A percentile compares a stretch with the other conserved stretches of the same genome.
These are phyloP conservation scores for Metallyticus violacea DNA, from an alignment of 2,888 invertebrate species.

Conservation along the genomic window DNA sequence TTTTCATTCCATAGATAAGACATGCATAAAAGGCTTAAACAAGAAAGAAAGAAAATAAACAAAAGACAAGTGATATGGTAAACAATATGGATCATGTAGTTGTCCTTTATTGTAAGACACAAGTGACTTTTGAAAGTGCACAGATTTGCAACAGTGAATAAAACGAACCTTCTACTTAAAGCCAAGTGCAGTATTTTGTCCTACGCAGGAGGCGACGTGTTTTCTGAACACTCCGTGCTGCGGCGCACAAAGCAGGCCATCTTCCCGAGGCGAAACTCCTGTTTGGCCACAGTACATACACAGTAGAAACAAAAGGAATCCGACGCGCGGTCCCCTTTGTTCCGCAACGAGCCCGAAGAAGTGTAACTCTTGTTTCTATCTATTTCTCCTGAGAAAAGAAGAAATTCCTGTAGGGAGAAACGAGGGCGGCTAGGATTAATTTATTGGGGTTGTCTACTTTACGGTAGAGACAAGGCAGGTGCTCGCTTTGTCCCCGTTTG, in stretches of 20 bases:
- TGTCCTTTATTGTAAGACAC: too few species aligned
- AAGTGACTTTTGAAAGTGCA: not conserved
- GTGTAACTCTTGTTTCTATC: not conserved
- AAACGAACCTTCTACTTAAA: not conserved
- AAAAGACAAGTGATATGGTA: not conserved
- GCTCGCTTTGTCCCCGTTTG: not conserved
- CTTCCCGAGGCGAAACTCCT: not conserved
- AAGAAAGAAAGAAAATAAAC: too few species aligned
- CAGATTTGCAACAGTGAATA: not conserved
- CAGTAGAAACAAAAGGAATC: not conserved
- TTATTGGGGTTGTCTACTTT: not conserved
- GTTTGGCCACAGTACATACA: not conserved
- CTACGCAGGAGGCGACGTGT: not conserved
- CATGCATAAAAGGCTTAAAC: too few species aligned
- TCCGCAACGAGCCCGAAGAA: not conserved
- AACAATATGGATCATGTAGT: not conserved
- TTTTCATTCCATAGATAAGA: too few species aligned
- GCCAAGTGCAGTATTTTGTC: not conserved
- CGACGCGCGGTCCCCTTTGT: not conserved
- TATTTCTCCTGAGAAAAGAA: not conserved
- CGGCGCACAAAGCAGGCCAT: not conserved
- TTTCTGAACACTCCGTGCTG: too few species aligned
- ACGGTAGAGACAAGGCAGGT: not conserved
- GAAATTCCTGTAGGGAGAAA: not conserved
- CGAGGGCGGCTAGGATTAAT: not conserved